These are phyloP conservation scores for Lasioglossum leucozonium DNA, from an alignment of 2,888 invertebrate species.

Conservation along the genomic window DNA sequence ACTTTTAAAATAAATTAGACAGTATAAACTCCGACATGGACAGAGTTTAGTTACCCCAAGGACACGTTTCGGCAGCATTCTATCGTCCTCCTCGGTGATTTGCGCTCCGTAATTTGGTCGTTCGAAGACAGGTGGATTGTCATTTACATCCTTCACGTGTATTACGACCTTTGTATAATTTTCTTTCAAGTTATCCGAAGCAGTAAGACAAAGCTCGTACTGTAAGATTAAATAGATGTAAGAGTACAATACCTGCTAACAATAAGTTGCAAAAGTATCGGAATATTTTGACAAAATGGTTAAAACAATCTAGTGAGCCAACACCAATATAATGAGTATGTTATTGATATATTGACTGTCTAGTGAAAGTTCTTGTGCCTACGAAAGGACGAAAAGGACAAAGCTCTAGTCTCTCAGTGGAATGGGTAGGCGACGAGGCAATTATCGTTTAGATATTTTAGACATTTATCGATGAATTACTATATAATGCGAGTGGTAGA, in stretches of 20 bases:
- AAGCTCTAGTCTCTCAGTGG: too few species aligned
- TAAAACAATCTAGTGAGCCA: not conserved
- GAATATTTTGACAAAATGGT: too few species aligned
- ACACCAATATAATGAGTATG: too few species aligned
- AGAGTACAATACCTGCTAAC: slow-evolving; percentile 2
- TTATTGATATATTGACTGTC: too few species aligned
- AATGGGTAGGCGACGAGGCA: too few species aligned
- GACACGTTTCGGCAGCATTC: slow-evolving; percentile 96
- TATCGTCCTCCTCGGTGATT: slow-evolving; percentile 98
- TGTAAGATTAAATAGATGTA: slow-evolving; percentile 82
- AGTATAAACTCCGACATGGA: too few species aligned
- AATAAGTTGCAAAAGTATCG: not conserved
- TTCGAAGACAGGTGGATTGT: slow-evolving; percentile 98
- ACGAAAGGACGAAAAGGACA: too few species aligned
- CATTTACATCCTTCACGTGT: slow-evolving; percentile 98
- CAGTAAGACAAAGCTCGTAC: slow-evolving; percentile 97
- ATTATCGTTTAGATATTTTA: too few species aligned
- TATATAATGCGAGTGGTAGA: not conserved
- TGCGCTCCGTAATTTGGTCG: slow-evolving; percentile 97
- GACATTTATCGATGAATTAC: too few species aligned
- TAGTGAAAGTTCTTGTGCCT: too few species aligned
- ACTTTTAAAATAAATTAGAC: not conserved
- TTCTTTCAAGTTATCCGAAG: slow-evolving; percentile 98
- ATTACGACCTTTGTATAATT: slow-evolving; percentile 98
- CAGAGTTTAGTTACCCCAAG: slow-evolving; percentile 90